Evolutionary conservation across 2,888 invertebrate genomes (phyloP).

Genomic region (Myathropa florea): DNA sequence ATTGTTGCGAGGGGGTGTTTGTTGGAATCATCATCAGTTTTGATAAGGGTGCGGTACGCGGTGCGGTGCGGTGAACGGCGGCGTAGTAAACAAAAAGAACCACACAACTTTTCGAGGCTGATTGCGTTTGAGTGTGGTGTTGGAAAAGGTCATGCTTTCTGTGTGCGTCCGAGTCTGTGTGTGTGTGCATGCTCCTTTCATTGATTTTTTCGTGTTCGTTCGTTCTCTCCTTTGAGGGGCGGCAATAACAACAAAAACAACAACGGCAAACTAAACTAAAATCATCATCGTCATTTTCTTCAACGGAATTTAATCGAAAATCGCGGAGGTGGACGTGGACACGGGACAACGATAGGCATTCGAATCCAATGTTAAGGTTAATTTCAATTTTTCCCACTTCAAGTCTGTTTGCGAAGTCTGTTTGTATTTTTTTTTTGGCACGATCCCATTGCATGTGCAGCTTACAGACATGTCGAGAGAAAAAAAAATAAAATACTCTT

Average conservation of each 20-base stretch:
- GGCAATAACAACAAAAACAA: background rate
- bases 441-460: constrained; percentile 23
- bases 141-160: constrained; percentile 66
- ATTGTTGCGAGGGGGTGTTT: background rate
- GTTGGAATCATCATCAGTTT: constrained; percentile 8
- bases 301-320: constrained; percentile 53
- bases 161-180: background rate
- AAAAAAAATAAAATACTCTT: background rate
- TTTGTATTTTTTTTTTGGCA: constrained; percentile 26
- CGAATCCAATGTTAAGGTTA: constrained; percentile 66
- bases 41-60: constrained; percentile 20
- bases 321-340: constrained; percentile 20
- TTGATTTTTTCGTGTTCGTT: constrained; percentile 50
- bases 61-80: constrained; percentile 3
- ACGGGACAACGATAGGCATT: background rate
- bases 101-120: constrained; percentile 36
- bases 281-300: constrained; percentile 24
- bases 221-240: constrained; percentile 23
- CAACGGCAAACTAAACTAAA: background rate
- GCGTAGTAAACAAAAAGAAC: constrained; percentile 48
- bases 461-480: background rate
- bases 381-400: constrained; percentile 15
- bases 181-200: constrained; percentile 46
- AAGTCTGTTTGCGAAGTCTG: background rate
- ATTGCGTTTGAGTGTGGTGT: constrained; percentile 57